Evolutionary conservation across 1,140 invertebrate species (phyloP).

Genomic region (Conopomorpha cramerella): DNA sequence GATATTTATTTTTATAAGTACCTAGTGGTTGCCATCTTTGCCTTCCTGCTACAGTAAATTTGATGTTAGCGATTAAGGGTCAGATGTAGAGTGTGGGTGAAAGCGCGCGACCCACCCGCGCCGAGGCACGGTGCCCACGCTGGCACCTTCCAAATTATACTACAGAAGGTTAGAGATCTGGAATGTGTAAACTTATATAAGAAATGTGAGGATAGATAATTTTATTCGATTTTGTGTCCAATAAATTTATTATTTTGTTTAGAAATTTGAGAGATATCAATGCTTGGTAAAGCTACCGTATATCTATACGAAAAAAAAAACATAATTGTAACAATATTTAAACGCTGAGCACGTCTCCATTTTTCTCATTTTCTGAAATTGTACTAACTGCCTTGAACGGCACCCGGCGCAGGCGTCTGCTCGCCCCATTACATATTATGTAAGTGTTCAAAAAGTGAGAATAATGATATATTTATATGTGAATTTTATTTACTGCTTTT

Average conservation of each 20-base stretch:
- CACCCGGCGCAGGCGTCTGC: too few relatives aligned
- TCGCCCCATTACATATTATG: background rate
- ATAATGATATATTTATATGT: background rate
- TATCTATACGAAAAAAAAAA: too few relatives aligned
- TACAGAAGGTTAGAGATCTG: too few relatives aligned
- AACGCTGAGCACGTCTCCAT: constrained; percentile 27
- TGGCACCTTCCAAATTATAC: too few relatives aligned
- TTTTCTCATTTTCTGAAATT: constrained; percentile 25
- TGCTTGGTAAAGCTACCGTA: constrained; percentile 33
- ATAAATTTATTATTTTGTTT: constrained; percentile 31
- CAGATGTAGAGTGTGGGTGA: too few relatives aligned
- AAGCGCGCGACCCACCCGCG: too few relatives aligned
- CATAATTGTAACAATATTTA: constrained; percentile 50
- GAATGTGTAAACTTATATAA: background rate
- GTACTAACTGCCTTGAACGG: background rate
- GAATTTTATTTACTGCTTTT: background rate
- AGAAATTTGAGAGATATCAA: constrained; percentile 22
- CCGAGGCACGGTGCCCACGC: too few relatives aligned
- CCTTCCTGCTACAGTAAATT: too few relatives aligned
- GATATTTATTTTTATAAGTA: too few relatives aligned
- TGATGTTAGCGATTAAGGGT: too few relatives aligned
- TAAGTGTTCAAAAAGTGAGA: background rate
- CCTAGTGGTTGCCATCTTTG: too few relatives aligned
- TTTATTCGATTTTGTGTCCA: constrained; percentile 19
- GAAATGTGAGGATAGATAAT: constrained; percentile 12